phyloP scores from a whole-genome alignment of 2,113 vertebrate genomes.

The Tachuris rubrigastra region DNA sequence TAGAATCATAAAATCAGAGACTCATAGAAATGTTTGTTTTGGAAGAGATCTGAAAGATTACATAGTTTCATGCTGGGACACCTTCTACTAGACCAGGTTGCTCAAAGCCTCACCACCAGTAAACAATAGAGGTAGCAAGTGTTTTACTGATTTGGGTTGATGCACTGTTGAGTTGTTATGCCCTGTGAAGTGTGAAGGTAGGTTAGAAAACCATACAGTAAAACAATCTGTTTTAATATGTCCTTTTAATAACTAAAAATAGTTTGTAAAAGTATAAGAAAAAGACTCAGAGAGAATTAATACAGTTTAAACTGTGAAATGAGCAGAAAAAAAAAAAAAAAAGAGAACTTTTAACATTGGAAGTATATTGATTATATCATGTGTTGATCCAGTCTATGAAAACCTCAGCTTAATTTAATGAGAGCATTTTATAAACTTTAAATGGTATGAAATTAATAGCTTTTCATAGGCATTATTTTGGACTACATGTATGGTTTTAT shows the following conservation, averaged over 20 bases:
- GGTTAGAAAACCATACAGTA: background rate
- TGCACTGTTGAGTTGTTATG: background rate
- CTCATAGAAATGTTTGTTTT: background rate
- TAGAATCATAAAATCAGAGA: background rate
- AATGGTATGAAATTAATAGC: background rate
- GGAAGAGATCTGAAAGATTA: background rate
- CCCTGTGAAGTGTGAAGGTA: background rate
- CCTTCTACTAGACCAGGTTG: background rate
- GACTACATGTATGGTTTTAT: background rate
- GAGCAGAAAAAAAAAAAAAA: background rate
- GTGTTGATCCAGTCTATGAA: background rate
- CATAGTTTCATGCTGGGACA: background rate
- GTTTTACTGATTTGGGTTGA: background rate
- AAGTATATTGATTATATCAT: background rate
- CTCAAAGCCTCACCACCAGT: background rate
- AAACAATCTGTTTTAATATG: background rate
- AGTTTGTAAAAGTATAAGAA: background rate
- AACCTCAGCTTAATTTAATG: background rate
- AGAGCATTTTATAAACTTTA: background rate
- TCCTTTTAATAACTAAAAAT: background rate
- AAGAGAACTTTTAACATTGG: fast-evolving
- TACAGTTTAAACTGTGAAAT: background rate
- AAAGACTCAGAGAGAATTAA: background rate
- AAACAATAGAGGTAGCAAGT: background rate
- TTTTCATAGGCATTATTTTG: background rate